Evolutionary conservation across 2,797 vertebrate species (phyloP).

Genomic region (Betta splendens): DNA sequence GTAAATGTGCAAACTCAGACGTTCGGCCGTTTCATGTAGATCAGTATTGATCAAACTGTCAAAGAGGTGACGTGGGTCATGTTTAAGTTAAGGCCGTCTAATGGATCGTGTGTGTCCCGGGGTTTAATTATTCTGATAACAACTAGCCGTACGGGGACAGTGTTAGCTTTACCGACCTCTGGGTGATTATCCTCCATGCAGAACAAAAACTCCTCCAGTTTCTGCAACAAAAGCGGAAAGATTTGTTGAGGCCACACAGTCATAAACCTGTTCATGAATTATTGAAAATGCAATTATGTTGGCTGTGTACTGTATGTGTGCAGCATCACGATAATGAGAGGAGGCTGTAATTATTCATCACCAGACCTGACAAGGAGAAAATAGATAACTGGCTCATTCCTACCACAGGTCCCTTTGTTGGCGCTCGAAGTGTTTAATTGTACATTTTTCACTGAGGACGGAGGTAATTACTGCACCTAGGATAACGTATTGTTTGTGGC

Average conservation of each 20-base stretch:
- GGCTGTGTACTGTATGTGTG: constrained; percentile 59
- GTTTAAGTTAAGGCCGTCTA: constrained; percentile 62
- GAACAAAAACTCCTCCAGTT: constrained; percentile 82
- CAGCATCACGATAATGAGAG: constrained; percentile 64
- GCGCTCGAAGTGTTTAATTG: constrained; percentile 59
- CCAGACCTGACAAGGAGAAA: constrained; percentile 67
- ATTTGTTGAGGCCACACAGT: constrained; percentile 64
- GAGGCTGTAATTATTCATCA: constrained; percentile 76
- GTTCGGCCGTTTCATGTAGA: constrained; percentile 40
- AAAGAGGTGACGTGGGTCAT: constrained; percentile 41
- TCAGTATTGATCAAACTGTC: constrained; percentile 55
- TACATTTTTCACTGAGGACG: constrained; percentile 54
- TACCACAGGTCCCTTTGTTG: constrained; percentile 64
- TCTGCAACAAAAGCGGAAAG: constrained; percentile 79
- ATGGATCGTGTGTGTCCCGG: constrained; percentile 36
- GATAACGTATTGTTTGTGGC: constrained; percentile 58
- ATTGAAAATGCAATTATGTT: constrained; percentile 73
- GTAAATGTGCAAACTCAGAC: constrained; percentile 27
- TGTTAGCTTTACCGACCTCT: constrained; percentile 73
- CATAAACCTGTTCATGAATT: constrained; percentile 73
- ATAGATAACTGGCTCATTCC: constrained; percentile 63
- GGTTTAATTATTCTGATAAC: constrained; percentile 42
- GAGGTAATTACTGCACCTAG: constrained; percentile 69
- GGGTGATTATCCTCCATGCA: constrained; percentile 80
- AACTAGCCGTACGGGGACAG: constrained; percentile 24